Conservation (phyloP, 2,888 invertebrate genomes). For the Harpagoxenus sublaevis region DNA sequence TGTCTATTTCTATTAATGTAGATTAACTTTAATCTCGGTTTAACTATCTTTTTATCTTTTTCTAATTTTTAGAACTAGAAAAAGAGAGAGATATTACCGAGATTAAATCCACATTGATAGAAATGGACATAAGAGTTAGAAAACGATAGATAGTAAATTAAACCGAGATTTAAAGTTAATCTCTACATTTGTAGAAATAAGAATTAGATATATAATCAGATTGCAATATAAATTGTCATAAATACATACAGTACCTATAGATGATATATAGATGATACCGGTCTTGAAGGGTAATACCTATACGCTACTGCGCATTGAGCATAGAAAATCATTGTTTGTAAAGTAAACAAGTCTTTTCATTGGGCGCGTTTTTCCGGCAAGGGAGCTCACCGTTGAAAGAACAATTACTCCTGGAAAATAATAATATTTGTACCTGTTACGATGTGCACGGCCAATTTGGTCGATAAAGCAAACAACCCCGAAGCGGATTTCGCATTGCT, state of each 20-base stretch:
- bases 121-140: too few relatives aligned
- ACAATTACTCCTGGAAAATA: conserved; percentile 73
- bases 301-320: conserved; percentile 22
- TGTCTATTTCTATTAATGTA: too few relatives aligned
- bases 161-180: too few relatives aligned
- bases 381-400: conserved; percentile 61
- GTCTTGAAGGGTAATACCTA: conserved; percentile 12
- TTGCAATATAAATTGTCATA: not conserved
- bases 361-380: conserved; percentile 55
- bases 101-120: too few relatives aligned
- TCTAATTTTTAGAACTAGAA: too few relatives aligned
- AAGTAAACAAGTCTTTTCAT: conserved; percentile 66
- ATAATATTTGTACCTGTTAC: conserved; percentile 74
- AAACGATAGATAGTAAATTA: too few relatives aligned
- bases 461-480: conserved; percentile 73
- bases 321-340: conserved; percentile 67
- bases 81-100: too few relatives aligned
- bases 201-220: not conserved
- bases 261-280: not conserved
- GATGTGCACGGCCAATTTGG: conserved; percentile 71
- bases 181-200: not conserved
- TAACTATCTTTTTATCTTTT: too few relatives aligned
- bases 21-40: too few relatives aligned
- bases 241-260: not conserved
- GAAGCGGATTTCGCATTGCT: conserved; percentile 67